Conservation (phyloP, 2,888 invertebrate genomes). For the Dyspetes luteomarginatus region DNA sequence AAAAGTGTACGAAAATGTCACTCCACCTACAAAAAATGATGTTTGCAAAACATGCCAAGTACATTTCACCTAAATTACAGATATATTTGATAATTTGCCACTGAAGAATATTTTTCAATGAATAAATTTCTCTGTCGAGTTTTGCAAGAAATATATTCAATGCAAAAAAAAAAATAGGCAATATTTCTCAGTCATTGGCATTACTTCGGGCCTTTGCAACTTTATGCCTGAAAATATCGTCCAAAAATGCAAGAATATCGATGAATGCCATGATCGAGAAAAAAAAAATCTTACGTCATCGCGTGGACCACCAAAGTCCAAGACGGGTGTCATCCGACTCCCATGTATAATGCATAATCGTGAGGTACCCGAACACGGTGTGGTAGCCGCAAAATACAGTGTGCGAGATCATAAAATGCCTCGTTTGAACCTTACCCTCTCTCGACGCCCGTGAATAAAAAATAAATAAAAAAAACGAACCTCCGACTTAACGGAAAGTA, state of each 20-base stretch:
- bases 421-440: conserved; percentile 43
- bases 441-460: conserved; percentile 11
- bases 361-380: not conserved
- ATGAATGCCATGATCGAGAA: not conserved
- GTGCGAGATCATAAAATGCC: conserved; percentile 37
- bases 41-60: too few relatives aligned
- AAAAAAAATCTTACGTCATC: conserved; percentile 9
- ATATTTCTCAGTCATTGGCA: too few relatives aligned
- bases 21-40: too few relatives aligned
- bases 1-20: too few relatives aligned
- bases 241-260: not conserved
- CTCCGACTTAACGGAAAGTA: conserved; percentile 7
- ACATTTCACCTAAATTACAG: too few relatives aligned
- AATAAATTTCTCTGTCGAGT: too few relatives aligned
- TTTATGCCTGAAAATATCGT: not conserved
- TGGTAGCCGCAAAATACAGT: conserved; percentile 32
- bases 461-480: conserved; percentile 6
- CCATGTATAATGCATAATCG: conserved; percentile 49
- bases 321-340: conserved; percentile 21
- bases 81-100: too few relatives aligned
- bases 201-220: not conserved
- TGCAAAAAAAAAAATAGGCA: too few relatives aligned
- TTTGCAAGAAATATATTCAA: too few relatives aligned
- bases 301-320: too few relatives aligned
- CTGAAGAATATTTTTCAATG: too few relatives aligned